These are phyloP conservation scores for Theristicus caerulescens DNA, from an alignment of 2,113 vertebrate genomes.

Conservation along the genomic window DNA sequence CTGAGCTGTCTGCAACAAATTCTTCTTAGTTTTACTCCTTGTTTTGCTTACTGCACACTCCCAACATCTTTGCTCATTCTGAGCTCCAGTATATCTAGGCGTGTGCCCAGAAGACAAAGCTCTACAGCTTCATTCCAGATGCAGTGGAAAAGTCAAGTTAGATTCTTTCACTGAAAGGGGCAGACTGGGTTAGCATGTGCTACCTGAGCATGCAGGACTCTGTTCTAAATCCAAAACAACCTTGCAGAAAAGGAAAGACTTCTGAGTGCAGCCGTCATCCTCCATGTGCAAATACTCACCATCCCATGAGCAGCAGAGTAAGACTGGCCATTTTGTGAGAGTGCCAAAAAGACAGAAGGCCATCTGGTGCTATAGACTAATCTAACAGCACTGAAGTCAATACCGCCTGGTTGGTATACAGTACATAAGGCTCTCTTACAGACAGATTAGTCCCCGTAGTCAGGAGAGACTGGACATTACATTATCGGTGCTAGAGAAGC, in stretches of 20 bases:
- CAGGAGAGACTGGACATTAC: neutral
- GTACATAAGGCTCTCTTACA: neutral
- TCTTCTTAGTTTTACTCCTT: neutral
- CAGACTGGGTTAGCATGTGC: neutral
- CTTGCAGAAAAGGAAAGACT: neutral
- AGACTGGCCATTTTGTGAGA: constrained; percentile 45
- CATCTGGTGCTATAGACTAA: constrained; percentile 63
- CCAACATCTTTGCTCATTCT: neutral
- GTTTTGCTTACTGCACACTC: neutral
- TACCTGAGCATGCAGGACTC: neutral
- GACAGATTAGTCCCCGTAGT: neutral
- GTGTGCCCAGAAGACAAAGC: neutral
- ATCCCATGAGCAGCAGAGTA: constrained; percentile 23
- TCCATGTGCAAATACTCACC: neutral
- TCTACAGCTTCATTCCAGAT: neutral
- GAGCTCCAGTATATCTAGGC: neutral
- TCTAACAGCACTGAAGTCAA: constrained; percentile 51
- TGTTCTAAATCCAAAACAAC: neutral
- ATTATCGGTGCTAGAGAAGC: neutral
- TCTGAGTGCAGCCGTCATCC: neutral
- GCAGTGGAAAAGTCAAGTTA: neutral
- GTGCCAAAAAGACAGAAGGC: constrained; percentile 57
- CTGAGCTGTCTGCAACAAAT: neutral
- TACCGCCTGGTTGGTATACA: constrained; percentile 17
- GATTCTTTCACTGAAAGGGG: neutral